These are phyloP conservation scores for Ophraella communa DNA, from an alignment of 2,888 invertebrate species.

Conservation along the genomic window DNA sequence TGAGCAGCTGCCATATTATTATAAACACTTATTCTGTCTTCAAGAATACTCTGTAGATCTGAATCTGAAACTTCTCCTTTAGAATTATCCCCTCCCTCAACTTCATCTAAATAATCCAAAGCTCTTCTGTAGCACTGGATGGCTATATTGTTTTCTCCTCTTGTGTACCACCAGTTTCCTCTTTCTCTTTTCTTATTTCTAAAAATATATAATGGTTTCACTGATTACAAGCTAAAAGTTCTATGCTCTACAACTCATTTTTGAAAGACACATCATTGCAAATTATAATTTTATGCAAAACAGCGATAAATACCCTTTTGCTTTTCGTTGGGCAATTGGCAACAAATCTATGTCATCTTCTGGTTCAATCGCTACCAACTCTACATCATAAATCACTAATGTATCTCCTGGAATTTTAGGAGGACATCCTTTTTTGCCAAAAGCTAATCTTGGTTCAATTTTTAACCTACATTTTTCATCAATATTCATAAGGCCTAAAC, in stretches of 20 bases:
- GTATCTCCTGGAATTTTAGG: conserved; percentile 73
- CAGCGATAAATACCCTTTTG: conserved; percentile 71
- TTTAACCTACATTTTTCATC: conserved; percentile 79
- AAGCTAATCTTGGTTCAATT: conserved; percentile 82
- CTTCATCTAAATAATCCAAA: conserved; percentile 79
- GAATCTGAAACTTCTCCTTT: conserved; percentile 61
- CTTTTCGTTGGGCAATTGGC: conserved; percentile 70
- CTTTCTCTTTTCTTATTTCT: conserved; percentile 80
- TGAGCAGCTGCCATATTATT: conserved; percentile 95
- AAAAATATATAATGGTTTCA: no score
- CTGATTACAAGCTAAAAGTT: no score
- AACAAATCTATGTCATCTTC: conserved; percentile 74
- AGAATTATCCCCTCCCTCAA: conserved; percentile 64
- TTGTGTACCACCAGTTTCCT: conserved; percentile 90
- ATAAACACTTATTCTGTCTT: conserved; percentile 82
- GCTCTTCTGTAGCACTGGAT: conserved; percentile 88
- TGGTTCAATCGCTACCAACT: conserved; percentile 71
- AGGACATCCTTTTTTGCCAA: conserved; percentile 74
- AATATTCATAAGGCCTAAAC: conserved; percentile 83
- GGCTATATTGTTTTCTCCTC: conserved; percentile 80
- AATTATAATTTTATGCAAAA: no score
- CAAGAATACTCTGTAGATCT: conserved; percentile 72
- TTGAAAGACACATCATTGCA: no score
- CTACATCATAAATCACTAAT: conserved; percentile 73
- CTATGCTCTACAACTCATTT: no score